Base-by-base conservation (phyloP, 2,888 invertebrate genomes). In the Limnephilus auricula region DNA sequence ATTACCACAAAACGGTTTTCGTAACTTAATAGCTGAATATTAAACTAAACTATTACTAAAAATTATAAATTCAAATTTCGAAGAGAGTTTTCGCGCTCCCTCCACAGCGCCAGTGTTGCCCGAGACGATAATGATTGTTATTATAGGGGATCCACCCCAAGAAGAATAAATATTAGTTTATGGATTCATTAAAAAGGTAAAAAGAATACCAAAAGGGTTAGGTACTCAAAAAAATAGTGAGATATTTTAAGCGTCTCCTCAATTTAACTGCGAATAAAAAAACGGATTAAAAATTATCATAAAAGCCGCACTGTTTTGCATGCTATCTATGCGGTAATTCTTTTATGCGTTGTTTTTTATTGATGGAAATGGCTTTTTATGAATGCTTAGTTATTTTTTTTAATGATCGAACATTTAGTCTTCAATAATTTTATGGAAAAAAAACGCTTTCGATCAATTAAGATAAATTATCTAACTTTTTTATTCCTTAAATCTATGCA, bases 211-310 rank as follows among this genome's bases (percentile, higher is more conserved):
- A 90, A 91, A 93, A 89, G 91, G 89, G 34, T 90, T 31, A 30
- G 45, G 25, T 79, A 80, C 82, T 85, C 87, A 79, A 90, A 93
- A 92, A 92, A 92, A 92, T 50, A 90, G 90, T 91, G 82, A 89
- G 89, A 83, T 89, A 78, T 79, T 85, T 32, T 87, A 90, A 87
- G 32, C 79, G 78, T 79, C 79, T 86, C 32, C 83, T 30, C 34
- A 83, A 82, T 92, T 92, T 90, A 89, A 92, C 85, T 91, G 92
- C 87, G 84, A 89, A 91, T 92, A 91, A 90, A 92, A 91, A 91
- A 89, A 91, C 79, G 50, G 93, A 92, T 92, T 93, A 92, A 93
- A 92, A 93, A 93, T 92, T 93, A 91, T 87, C 92, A 93, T 93
- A 93, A 90, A 92, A 91, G 87, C 50, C 82, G 50, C 50, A 18